These are phyloP conservation scores for Aphis craccivora DNA, from an alignment of 1,140 invertebrate genomes.

Conservation along the genomic window DNA sequence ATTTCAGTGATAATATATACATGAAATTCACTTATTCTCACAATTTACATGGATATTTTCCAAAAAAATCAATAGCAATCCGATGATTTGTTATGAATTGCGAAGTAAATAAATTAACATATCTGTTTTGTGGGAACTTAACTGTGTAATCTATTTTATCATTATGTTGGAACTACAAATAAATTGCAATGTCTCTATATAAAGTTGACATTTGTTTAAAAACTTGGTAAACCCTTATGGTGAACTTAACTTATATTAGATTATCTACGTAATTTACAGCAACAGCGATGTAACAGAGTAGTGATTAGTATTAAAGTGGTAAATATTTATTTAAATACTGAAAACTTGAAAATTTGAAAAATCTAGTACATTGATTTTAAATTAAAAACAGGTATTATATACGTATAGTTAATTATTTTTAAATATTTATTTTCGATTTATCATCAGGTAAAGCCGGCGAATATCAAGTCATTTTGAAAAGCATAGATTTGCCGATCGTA, in stretches of 20 bases:
- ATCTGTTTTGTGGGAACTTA: background rate
- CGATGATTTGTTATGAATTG: background rate
- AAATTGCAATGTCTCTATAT: background rate
- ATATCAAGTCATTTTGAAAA: conserved; percentile 78
- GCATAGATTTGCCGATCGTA: conserved; percentile 72
- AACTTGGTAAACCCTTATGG: background rate
- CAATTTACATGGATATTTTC: background rate
- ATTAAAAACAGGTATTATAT: background rate
- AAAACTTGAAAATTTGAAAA: no score
- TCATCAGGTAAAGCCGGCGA: conserved; percentile 66
- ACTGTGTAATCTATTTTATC: background rate
- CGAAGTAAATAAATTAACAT: background rate
- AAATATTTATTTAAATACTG: no score
- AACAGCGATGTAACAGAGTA: background rate
- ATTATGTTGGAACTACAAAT: background rate
- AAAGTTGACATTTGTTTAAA: background rate
- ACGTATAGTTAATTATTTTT: background rate
- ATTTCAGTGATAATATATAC: background rate
- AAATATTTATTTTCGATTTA: background rate
- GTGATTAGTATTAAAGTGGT: background rate
- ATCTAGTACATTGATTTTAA: no score
- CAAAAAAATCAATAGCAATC: background rate
- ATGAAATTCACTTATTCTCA: background rate
- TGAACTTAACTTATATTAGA: background rate
- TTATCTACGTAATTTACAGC: background rate